Percentiles rank a stretch among this genome's conserved stretches.
Evolutionary conservation across 2,888 invertebrate genomes (phyloP).

Genomic region (Cybosia mesomella): DNA sequence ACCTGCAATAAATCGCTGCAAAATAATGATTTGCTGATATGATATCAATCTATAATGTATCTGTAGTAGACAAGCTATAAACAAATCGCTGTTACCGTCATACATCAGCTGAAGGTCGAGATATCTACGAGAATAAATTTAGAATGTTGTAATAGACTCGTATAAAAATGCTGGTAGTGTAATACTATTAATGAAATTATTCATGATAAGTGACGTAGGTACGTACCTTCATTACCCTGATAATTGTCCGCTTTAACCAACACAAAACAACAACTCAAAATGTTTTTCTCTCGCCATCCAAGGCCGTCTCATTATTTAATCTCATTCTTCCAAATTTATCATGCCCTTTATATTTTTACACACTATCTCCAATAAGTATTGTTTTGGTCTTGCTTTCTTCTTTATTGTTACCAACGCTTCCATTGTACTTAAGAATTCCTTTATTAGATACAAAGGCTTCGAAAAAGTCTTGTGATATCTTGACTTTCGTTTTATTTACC

Average conservation of each 20-base stretch:
- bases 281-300: not conserved
- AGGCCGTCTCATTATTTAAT: not conserved
- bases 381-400: no score
- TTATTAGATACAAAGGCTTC: not conserved
- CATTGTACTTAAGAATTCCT: not conserved
- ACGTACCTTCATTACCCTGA: not conserved
- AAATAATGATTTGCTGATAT: not conserved
- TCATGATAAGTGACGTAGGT: not conserved
- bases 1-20: conserved; percentile 2
- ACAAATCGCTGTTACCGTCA: not conserved
- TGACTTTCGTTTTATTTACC: not conserved
- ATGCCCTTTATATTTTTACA: no score
- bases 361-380: no score
- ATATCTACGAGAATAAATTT: not conserved
- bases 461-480: not conserved
- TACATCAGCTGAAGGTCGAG: not conserved
- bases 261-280: not conserved
- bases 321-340: not conserved
- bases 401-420: no score
- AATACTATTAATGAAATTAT: not conserved
- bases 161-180: not conserved
- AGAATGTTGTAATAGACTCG: not conserved
- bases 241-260: not conserved
- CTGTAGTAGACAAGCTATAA: not conserved
- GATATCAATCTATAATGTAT: conserved; percentile 4